Evolutionary conservation across 2,888 invertebrate genomes (phyloP).

Genomic region (Microdon myrmicae): DNA sequence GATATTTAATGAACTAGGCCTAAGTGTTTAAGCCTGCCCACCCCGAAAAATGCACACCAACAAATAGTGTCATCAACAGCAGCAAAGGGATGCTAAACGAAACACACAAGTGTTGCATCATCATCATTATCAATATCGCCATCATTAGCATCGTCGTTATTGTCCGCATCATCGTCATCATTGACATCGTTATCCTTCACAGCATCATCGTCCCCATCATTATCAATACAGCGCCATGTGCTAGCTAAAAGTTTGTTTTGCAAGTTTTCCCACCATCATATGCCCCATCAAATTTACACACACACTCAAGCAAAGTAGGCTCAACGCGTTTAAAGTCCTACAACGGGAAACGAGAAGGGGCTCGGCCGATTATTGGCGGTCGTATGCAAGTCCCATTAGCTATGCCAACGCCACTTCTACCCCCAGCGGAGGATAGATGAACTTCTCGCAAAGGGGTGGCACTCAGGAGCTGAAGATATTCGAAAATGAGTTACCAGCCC

Average conservation of each 20-base stretch:
- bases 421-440: slow-evolving; percentile 28
- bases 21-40: slow-evolving; percentile 16
- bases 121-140: slow-evolving; percentile 24
- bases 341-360: neutral
- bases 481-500: neutral
- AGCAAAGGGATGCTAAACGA: slow-evolving; percentile 18
- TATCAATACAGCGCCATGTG: too few species aligned
- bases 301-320: neutral
- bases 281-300: too few species aligned
- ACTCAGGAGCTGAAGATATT: neutral
- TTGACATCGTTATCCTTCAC: too few species aligned
- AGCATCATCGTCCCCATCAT: too few species aligned
- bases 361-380: slow-evolving; percentile 8
- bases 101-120: slow-evolving; percentile 47
- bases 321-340: too few species aligned
- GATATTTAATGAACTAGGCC: slow-evolving; percentile 25
- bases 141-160: slow-evolving; percentile 38
- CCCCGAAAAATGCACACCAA: slow-evolving; percentile 10
- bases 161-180: slow-evolving; percentile 16
- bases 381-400: slow-evolving; percentile 4
- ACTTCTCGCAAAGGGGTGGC: slow-evolving; percentile 8
- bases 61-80: slow-evolving; percentile 31
- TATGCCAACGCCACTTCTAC: slow-evolving; percentile 13
- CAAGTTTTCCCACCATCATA: too few species aligned
- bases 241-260: too few species aligned